A percentile compares a stretch with the other conserved stretches of the same genome.
These are phyloP conservation scores for Lordiphosa fenestrarum DNA, from an alignment of 2,888 invertebrate genomes.

Conservation along the genomic window DNA sequence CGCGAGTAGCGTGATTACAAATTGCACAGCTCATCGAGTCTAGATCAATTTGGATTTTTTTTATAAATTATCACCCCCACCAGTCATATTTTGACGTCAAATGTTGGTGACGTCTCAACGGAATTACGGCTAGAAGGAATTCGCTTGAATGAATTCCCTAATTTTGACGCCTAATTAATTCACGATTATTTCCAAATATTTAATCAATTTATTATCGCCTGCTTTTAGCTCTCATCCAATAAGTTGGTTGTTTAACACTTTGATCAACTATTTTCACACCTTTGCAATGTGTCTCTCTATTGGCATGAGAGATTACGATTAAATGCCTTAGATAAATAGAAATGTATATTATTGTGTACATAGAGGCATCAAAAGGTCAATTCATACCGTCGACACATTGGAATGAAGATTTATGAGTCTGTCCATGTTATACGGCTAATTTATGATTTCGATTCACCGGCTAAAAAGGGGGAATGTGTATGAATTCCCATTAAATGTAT, in stretches of 20 bases:
- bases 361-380: no score
- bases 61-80: constrained; percentile 2
- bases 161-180: constrained; percentile 43
- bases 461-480: no score
- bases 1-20: constrained; percentile 5
- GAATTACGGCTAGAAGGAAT: background rate
- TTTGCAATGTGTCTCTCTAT: constrained; percentile 23
- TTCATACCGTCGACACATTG: no score
- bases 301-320: no score
- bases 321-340: no score
- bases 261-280: constrained; percentile 51
- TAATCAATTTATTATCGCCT: constrained; percentile 37
- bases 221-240: constrained; percentile 21
- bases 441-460: no score
- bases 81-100: constrained; percentile 24
- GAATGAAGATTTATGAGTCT: no score
- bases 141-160: constrained; percentile 6
- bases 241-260: constrained; percentile 14
- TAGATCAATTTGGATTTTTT: constrained; percentile 14
- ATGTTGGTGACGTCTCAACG: constrained; percentile 18
- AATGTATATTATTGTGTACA: no score
- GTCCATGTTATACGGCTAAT: no score
- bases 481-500: no score
- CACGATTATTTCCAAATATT: constrained; percentile 55
- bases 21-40: constrained; percentile 8